Evolutionary conservation across 1,140 invertebrate species (phyloP).

Genomic region (Heliconius nattereri): DNA sequence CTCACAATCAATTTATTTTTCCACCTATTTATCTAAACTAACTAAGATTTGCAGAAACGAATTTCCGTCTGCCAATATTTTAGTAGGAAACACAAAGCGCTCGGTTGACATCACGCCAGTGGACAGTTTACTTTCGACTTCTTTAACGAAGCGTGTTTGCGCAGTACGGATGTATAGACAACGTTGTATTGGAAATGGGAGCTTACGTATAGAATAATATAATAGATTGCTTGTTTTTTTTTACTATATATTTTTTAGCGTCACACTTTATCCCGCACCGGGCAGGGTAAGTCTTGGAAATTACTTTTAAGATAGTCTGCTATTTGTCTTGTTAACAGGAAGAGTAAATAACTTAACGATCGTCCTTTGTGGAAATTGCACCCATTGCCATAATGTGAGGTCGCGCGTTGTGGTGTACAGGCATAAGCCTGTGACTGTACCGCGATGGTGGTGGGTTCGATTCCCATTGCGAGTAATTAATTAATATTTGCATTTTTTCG

Average conservation of each 20-base stretch:
- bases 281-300: no score
- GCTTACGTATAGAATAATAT: not conserved
- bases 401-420: no score
- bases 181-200: not conserved
- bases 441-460: no score
- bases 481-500: no score
- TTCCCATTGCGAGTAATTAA: no score
- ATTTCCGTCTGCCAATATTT: constrained; percentile 7
- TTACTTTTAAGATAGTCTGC: no score
- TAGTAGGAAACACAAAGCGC: constrained; percentile 1
- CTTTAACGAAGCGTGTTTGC: constrained; percentile 10
- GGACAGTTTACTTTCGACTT: constrained; percentile 14
- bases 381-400: no score
- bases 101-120: constrained; percentile 10
- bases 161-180: constrained; percentile 12
- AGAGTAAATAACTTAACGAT: no score
- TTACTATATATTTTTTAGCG: not conserved
- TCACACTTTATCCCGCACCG: no score
- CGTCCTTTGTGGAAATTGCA: no score
- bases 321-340: no score
- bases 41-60: constrained; percentile 1
- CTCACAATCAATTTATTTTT: not conserved
- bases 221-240: not conserved
- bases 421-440: no score
- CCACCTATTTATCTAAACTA: not conserved